Evolutionary conservation across 2,888 invertebrate species (phyloP).

Genomic region (Argyresthia goedartella): DNA sequence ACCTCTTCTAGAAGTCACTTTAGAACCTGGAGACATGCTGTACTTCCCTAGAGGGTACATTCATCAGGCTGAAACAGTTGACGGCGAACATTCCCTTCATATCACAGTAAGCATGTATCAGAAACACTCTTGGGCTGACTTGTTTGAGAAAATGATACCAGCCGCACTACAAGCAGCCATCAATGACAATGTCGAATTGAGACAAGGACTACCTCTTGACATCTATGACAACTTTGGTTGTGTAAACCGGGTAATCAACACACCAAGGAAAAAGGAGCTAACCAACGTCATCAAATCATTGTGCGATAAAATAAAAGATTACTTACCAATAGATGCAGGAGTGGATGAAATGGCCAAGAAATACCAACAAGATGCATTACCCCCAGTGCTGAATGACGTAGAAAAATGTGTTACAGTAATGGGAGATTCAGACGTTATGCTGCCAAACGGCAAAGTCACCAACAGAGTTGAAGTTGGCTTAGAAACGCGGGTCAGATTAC

Average conservation of each 20-base stretch:
- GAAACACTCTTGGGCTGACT: conserved; percentile 90
- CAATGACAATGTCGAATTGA: conserved; percentile 76
- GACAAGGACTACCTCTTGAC: conserved; percentile 84
- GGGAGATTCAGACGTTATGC: conserved; percentile 79
- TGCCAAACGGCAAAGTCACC: conserved; percentile 70
- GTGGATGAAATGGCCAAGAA: conserved; percentile 89
- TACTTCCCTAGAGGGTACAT: conserved; percentile 94
- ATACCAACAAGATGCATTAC: conserved; percentile 88
- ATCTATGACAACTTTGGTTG: conserved; percentile 82
- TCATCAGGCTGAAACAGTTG: conserved; percentile 86
- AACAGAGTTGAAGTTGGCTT: conserved; percentile 77
- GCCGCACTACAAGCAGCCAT: conserved; percentile 81
- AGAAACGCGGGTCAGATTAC: conserved; percentile 73
- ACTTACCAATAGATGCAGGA: conserved; percentile 80
- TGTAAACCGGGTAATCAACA: conserved; percentile 69
- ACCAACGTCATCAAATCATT: conserved; percentile 62
- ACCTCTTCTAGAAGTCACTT: conserved; percentile 82
- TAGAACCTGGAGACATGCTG: conserved; percentile 90
- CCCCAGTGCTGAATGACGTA: conserved; percentile 78
- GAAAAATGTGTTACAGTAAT: conserved; percentile 80
- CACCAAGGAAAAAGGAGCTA: conserved; percentile 60
- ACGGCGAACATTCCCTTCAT: conserved; percentile 90
- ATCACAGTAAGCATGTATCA: conserved; percentile 95
- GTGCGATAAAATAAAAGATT: conserved; percentile 69
- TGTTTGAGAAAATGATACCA: conserved; percentile 85